phyloP scores from a whole-genome alignment of 2,888 invertebrate species.

The Pollenia angustigena region DNA sequence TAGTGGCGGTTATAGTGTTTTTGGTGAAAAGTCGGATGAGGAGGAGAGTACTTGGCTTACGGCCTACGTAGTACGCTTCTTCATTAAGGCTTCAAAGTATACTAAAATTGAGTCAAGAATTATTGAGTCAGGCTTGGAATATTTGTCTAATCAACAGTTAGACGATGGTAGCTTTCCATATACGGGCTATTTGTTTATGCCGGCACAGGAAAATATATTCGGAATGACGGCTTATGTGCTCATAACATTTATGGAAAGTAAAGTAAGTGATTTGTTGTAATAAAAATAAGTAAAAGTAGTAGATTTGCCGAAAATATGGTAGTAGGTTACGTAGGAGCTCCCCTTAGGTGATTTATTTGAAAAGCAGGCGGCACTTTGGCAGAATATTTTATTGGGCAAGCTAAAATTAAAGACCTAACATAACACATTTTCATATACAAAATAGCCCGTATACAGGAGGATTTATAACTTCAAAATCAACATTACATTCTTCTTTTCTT shows the following conservation, averaged over 20 bases:
- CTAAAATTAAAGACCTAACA: too few species aligned
- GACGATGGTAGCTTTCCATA: conserved; percentile 91
- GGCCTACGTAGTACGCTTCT: conserved; percentile 91
- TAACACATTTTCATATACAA: too few species aligned
- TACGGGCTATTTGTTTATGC: conserved; percentile 86
- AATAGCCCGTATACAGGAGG: too few species aligned
- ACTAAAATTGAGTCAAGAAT: conserved; percentile 88
- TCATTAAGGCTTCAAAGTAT: conserved; percentile 88
- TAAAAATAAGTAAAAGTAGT: neutral
- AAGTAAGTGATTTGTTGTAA: neutral
- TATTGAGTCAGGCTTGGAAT: conserved; percentile 87
- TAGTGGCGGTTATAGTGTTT: conserved; percentile 91
- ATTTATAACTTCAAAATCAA: too few species aligned
- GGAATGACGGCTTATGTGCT: conserved; percentile 91
- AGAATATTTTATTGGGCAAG: too few species aligned
- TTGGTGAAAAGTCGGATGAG: conserved; percentile 86
- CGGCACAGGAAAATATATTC: conserved; percentile 87
- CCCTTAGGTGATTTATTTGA: too few species aligned
- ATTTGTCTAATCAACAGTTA: conserved; percentile 88
- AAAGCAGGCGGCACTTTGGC: too few species aligned
- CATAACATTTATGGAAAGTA: conserved; percentile 88
- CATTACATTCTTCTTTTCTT: too few species aligned
- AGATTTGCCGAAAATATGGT: too few species aligned
- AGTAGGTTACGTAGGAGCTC: too few species aligned
- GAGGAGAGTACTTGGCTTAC: conserved; percentile 91